phyloP scores from a whole-genome alignment of 2,888 invertebrate genomes.

The Scaptomyza caliginosa region DNA sequence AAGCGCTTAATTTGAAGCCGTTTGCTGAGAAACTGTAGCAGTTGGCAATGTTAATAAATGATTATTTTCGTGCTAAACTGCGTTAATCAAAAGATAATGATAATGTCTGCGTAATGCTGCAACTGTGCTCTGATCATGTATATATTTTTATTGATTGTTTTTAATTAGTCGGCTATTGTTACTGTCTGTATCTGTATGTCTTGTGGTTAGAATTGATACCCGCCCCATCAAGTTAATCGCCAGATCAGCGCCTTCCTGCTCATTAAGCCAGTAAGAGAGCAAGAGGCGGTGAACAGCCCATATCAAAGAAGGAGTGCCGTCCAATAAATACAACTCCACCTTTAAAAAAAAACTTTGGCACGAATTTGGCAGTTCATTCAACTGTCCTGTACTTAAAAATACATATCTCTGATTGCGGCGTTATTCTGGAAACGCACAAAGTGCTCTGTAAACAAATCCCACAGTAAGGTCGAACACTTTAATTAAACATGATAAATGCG shows the following conservation, averaged over 20 bases:
- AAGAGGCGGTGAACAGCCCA: conserved; percentile 20
- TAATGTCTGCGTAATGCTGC: conserved; percentile 49
- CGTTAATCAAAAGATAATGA: conserved; percentile 73
- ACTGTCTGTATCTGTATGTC: background rate
- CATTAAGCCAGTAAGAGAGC: conserved; percentile 42
- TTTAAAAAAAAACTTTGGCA: conserved; percentile 24
- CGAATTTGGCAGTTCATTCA: conserved; percentile 58
- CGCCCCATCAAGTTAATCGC: conserved; percentile 31
- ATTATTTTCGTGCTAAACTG: conserved; percentile 77
- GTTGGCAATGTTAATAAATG: conserved; percentile 63
- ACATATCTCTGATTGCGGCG: conserved; percentile 23
- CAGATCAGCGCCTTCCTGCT: conserved; percentile 44
- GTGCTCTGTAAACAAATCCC: conserved; percentile 14
- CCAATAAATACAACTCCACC: conserved; percentile 45
- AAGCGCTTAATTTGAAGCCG: conserved; percentile 72
- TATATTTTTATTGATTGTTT: conserved; percentile 71
- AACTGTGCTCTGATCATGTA: conserved; percentile 18
- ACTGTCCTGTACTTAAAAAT: conserved; percentile 37
- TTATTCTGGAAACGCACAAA: conserved; percentile 44
- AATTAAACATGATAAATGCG: conserved; percentile 36
- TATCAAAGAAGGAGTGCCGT: conserved; percentile 55
- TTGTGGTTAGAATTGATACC: conserved; percentile 51
- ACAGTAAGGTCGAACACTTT: conserved; percentile 20
- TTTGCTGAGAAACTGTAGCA: conserved; percentile 11
- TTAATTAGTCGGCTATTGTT: conserved; percentile 63